Evolutionary conservation across 2,797 vertebrate genomes (phyloP), one percentile per base, ranked within the genome.

Genomic region (Centropyge bicolor): DNA sequence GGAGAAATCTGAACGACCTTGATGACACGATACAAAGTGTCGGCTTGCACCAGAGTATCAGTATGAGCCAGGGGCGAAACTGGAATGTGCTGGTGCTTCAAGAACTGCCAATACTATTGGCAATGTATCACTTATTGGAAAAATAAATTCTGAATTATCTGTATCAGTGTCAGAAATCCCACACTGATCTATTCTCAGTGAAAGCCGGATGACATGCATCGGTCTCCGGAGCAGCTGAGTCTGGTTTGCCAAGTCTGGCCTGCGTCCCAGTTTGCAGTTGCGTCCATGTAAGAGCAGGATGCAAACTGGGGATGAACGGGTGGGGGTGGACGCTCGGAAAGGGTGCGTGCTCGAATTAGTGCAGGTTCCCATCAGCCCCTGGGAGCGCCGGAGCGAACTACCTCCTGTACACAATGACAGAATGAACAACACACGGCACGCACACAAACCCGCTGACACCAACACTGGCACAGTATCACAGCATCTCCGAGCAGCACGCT

Each of bases 321-420:
- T 57, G 78, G 78, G 63, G 80, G 75, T 14, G 73, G 55, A 54
- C 38, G 83, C 84, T 80, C 70, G 1, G 56, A 65, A 84, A 70
- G 70, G 81, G 64, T 87, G 86, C 85, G 81, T 72, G 88, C 89
- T 90, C 89, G 80, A 93, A 92, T 93, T 92, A 91, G 85, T 77
- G 75, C 86, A 88, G 90, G 89, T 90, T 89, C 78, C 89, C 87
- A 86, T 92, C 90, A 80, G 67, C 83, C 83, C 79, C 67, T 48
- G 84, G 78, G 81, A 89, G 88, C 79, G 46, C 71, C 69, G 74
- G 61, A 82, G 76, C 69, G 56, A 80, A 31, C 40, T 45, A 38
- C n/a, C 27, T 22, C 63, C 68, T 62, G 68, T 65, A 67, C 10
- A 70, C 49, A 56, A 52, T 38, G 63, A 72, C 56, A 54, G 59